Evolutionary conservation across 2,888 invertebrate genomes (phyloP).

Genomic region (Tridacna gigas): DNA sequence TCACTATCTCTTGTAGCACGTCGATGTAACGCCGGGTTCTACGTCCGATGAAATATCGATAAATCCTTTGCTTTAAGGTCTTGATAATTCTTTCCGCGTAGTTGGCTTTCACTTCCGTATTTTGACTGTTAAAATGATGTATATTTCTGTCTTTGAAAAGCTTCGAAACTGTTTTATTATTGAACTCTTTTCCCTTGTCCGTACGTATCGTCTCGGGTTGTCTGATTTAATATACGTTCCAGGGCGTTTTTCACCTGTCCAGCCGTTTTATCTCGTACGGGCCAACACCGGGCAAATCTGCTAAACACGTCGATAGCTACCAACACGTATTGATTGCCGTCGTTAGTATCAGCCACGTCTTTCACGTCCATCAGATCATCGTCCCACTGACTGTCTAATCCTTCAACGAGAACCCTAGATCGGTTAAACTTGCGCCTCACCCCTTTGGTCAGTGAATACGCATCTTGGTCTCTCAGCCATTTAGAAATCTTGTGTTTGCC

Average conservation of each 20-base stretch:
- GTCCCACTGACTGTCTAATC: slow-evolving; percentile 46
- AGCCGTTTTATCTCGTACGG: not conserved
- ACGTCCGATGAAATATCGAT: slow-evolving; percentile 32
- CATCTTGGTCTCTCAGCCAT: slow-evolving; percentile 43
- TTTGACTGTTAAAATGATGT: slow-evolving; percentile 33
- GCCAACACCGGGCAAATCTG: slow-evolving; percentile 3
- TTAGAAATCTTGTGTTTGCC: not conserved
- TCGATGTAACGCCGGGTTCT: slow-evolving; percentile 32
- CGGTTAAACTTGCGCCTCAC: slow-evolving; percentile 31
- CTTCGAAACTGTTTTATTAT: slow-evolving; percentile 21
- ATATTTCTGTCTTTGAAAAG: slow-evolving; percentile 25
- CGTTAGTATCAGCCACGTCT: too few relatives aligned
- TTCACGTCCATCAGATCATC: slow-evolving; percentile 40
- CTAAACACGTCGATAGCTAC: slow-evolving; percentile 19
- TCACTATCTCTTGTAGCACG: slow-evolving; percentile 26
- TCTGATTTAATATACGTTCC: not conserved
- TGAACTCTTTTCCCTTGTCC: slow-evolving; percentile 38
- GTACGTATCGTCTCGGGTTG: slow-evolving; percentile 40
- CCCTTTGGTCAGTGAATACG: slow-evolving; percentile 37
- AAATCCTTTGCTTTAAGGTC: slow-evolving; percentile 28
- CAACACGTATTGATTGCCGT: slow-evolving; percentile 31
- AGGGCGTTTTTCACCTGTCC: not conserved
- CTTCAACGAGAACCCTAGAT: slow-evolving; percentile 40
- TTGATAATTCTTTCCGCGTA: slow-evolving; percentile 46
- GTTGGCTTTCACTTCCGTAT: slow-evolving; percentile 40